These are phyloP conservation scores for Frieseomelitta varia DNA, from an alignment of 1,140 invertebrate species.

Conservation along the genomic window DNA sequence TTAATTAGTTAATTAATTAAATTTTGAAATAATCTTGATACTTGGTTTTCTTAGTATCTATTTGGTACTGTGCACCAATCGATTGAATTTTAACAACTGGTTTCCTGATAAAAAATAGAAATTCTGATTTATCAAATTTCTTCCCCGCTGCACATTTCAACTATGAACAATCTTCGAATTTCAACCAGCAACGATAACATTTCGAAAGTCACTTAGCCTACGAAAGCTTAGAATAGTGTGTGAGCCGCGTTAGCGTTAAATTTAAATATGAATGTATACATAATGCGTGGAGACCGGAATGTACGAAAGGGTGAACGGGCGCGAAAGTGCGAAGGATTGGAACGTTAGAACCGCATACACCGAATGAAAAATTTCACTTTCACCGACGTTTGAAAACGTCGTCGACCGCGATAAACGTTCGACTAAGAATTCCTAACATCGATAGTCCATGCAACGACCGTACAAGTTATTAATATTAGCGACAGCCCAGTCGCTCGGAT, in stretches of 20 bases:
- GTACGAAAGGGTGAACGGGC: conserved; percentile 43
- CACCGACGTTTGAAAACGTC: conserved; percentile 56
- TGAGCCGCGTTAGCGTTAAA: not conserved
- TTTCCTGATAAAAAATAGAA: too few species aligned
- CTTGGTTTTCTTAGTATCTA: too few species aligned
- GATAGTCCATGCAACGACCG: not conserved
- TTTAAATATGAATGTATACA: conserved; percentile 2
- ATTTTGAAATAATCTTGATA: too few species aligned
- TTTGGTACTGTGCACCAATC: too few species aligned
- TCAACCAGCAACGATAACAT: not conserved
- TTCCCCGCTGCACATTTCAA: not conserved
- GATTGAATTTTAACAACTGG: too few species aligned
- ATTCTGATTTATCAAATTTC: not conserved
- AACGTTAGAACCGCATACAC: conserved; percentile 31
- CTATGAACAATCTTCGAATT: not conserved
- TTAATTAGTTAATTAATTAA: too few species aligned
- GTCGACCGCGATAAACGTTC: conserved; percentile 40
- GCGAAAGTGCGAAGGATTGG: conserved; percentile 51
- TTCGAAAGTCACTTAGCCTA: too few species aligned
- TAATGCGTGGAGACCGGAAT: conserved; percentile 4
- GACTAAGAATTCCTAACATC: conserved; percentile 36
- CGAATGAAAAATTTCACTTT: conserved; percentile 68
- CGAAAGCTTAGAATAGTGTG: not conserved
- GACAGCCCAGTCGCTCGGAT: too few species aligned
- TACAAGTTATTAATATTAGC: conserved; percentile 22